Evolutionary conservation across 2,888 invertebrate species (phyloP).

Genomic region (Agapostemon virescens): DNA sequence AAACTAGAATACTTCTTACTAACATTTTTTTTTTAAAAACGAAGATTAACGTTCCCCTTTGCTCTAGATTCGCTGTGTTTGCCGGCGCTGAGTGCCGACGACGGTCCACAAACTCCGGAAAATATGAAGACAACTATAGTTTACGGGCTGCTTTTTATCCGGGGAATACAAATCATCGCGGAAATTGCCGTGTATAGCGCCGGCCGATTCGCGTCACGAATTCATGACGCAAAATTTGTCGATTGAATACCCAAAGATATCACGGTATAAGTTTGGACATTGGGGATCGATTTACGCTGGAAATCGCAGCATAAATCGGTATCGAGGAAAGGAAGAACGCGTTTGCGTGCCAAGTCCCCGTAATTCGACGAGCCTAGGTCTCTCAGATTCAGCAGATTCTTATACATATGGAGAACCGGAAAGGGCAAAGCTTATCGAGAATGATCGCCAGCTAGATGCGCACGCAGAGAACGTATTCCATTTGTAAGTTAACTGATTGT

Average conservation of each 20-base stretch:
- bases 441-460: slow-evolving; percentile 13
- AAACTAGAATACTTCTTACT: slow-evolving; percentile 61
- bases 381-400: slow-evolving; percentile 14
- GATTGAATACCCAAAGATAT: background rate
- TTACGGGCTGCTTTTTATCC: slow-evolving; percentile 47
- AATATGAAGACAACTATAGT: slow-evolving; percentile 61
- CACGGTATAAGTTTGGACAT: background rate
- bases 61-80: slow-evolving; percentile 52
- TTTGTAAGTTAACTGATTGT: background rate
- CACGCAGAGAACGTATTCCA: background rate
- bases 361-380: slow-evolving; percentile 25
- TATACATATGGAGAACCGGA: slow-evolving; percentile 9
- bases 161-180: slow-evolving; percentile 52
- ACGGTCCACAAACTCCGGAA: slow-evolving; percentile 50
- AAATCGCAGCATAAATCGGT: background rate
- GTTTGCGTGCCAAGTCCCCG: slow-evolving; percentile 28
- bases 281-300: slow-evolving; percentile 2
- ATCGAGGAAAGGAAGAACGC: background rate
- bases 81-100: slow-evolving; percentile 40
- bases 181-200: slow-evolving; percentile 36
- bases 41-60: slow-evolving; percentile 64
- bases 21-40: slow-evolving; percentile 57
- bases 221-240: background rate
- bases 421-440: slow-evolving; percentile 13
- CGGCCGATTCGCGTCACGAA: background rate